Percentiles rank a stretch among this genome's conserved stretches.
Evolutionary conservation across 2,888 invertebrate species (phyloP).

Genomic region (Orthosia gracilis): DNA sequence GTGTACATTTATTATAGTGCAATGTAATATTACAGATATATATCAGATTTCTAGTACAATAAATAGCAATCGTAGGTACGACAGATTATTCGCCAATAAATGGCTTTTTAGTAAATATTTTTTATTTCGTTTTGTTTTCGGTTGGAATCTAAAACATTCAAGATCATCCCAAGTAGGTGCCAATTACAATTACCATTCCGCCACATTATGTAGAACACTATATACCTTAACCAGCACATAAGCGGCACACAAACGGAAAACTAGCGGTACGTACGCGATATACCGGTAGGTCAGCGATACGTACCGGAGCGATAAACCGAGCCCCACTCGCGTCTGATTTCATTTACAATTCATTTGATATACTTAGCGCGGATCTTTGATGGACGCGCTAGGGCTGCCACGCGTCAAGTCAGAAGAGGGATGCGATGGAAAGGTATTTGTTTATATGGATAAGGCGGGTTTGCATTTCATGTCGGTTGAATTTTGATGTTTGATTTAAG

Average conservation of each 20-base stretch:
- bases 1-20: no score
- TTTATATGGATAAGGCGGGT: conserved; percentile 43
- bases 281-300: conserved; percentile 35
- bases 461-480: conserved; percentile 1
- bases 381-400: conserved; percentile 80
- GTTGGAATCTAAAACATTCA: not conserved
- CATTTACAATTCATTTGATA: conserved; percentile 91
- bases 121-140: no score
- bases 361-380: conserved; percentile 85
- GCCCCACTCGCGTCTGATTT: conserved; percentile 86
- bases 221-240: not conserved
- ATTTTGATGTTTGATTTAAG: conserved; percentile 2
- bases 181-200: not conserved
- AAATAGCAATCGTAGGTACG: no score
- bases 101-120: no score
- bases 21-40: no score
- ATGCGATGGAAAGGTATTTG: conserved; percentile 22
- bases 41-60: no score
- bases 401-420: conserved; percentile 9
- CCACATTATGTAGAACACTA: conserved; percentile 23
- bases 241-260: conserved; percentile 4
- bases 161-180: not conserved
- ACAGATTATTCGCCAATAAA: no score
- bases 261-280: not conserved
- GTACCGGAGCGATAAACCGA: conserved; percentile 76